Base-by-base conservation (phyloP, 2,113 vertebrate species). In the Sakesphorus luctuosus region DNA sequence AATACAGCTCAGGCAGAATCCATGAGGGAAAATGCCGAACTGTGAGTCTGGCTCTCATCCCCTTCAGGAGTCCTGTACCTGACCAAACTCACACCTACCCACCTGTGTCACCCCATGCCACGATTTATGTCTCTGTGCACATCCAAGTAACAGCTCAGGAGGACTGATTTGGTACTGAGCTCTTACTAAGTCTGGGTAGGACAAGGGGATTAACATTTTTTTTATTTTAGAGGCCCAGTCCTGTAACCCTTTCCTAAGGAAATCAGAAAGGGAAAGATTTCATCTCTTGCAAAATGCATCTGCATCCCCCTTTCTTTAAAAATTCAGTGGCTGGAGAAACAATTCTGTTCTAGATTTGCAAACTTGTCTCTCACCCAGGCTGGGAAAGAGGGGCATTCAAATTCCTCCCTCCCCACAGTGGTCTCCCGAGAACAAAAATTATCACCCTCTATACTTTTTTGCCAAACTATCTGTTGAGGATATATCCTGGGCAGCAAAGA, bases 21-120 rank as follows among this genome's bases (percentile, higher is more conserved):
- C n/a, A 6, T 2, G 61, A 65, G 74, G n/a, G 56, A 87, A 65
- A 72, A 36, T 9, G 10, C 25, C 58, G 28, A 94, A 28, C 9
- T 12, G 43, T 10, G 36, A 62, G 43, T 21, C 36, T 43, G 56
- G 33, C 6, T 33, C 26, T 43, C 58, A 25, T 2, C 7, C n/a
- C 33, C 47, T 18, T 11, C 56, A 38, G 50, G 33, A 4, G 17
- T 58, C 21, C 68, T 38, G 33, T 1, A 20, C 31, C 11, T 21
- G 2, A 75, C 13, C 61, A 43, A 20, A 49, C 19, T 18, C 36
- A 19, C 50, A 74, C n/a, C 40, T 18, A 12, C 19, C 33, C 35
- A 2, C 1, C 0, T 2, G 11, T n/a, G 29, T 26, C 78, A 49
- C 28, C 43, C 36, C 31, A 2, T 3, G 15, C 47, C 76, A 14